Conservation (phyloP, 1,140 invertebrate genomes). For the Thaumetopoea pityocampa region DNA sequence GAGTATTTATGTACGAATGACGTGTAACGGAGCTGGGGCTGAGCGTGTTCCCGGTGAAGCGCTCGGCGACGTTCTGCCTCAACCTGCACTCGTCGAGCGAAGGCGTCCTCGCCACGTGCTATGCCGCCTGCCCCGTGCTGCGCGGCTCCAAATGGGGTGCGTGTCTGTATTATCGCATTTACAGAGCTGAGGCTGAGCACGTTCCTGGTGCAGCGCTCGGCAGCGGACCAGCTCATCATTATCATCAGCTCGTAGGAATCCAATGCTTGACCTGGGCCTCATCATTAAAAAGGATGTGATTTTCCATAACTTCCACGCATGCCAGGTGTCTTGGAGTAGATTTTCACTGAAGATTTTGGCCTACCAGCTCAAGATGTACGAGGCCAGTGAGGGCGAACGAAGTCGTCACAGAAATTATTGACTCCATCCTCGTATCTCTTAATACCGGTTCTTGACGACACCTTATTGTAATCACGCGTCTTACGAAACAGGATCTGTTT, state of each 20-base stretch:
- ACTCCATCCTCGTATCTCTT: conserved; percentile 99
- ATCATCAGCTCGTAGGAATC: too few relatives aligned
- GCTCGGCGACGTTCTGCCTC: background rate
- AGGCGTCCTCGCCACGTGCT: conserved; percentile 87
- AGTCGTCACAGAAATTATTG: conserved; percentile 94
- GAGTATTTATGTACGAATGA: too few relatives aligned
- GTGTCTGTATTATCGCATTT: conserved; percentile 93
- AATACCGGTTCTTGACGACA: too few relatives aligned
- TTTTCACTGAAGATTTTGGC: too few relatives aligned
- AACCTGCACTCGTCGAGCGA: conserved; percentile 79
- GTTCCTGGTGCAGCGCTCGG: conserved; percentile 92
- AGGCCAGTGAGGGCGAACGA: conserved; percentile 96
- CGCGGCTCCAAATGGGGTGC: conserved; percentile 76
- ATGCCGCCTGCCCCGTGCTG: conserved; percentile 93
- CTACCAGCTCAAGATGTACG: conserved; percentile 96
- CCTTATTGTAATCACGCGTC: too few relatives aligned
- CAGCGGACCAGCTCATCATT: too few relatives aligned
- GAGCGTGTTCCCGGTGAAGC: background rate
- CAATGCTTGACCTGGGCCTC: too few relatives aligned
- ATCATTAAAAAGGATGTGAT: too few relatives aligned
- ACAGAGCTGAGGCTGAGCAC: conserved; percentile 88
- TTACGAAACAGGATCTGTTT: too few relatives aligned
- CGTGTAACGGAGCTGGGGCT: background rate
- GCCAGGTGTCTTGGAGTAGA: too few relatives aligned
- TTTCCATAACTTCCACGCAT: too few relatives aligned